A percentile compares a stretch with the other conserved stretches of the same genome.
phyloP scores from a whole-genome alignment of 2,113 vertebrate species.

The Petrocephalus zakoni region DNA sequence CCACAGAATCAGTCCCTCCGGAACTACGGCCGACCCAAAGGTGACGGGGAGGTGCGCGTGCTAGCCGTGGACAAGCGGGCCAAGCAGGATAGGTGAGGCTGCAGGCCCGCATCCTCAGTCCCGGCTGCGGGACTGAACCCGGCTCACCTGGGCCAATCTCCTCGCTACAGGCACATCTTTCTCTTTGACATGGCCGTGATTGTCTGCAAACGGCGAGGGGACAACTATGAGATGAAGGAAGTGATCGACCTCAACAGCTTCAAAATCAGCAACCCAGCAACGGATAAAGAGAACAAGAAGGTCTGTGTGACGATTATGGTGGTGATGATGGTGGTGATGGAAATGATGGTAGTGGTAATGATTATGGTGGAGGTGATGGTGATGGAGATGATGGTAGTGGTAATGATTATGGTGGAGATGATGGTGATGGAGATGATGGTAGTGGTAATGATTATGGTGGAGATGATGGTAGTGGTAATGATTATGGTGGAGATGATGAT shows the following conservation, averaged over 20 bases:
- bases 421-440: too few species aligned
- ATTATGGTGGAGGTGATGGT: background rate
- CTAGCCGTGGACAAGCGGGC: constrained; percentile 85
- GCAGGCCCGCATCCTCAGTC: too few species aligned
- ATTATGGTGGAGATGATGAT: too few species aligned
- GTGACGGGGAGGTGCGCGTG: constrained; percentile 88
- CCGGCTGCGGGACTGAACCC: background rate
- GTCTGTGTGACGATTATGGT: constrained; percentile 44
- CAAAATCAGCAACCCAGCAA: constrained; percentile 92
- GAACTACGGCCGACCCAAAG: constrained; percentile 87
- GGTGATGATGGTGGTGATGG: background rate
- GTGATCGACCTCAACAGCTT: constrained; percentile 93
- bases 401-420: background rate
- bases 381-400: too few species aligned
- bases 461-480: background rate
- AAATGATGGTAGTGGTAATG: background rate
- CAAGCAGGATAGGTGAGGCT: constrained; percentile 88
- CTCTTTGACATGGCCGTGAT: constrained; percentile 91
- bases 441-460: background rate
- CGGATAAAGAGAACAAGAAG: constrained; percentile 95
- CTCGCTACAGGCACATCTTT: constrained; percentile 80
- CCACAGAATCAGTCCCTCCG: constrained; percentile 82
- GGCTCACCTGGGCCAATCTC: background rate
- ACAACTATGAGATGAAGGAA: constrained; percentile 98
- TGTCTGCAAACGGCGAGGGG: constrained; percentile 87